A percentile compares a stretch with the other conserved stretches of the same genome.
These are phyloP conservation scores for Dioctria linearis DNA, from an alignment of 2,888 invertebrate genomes.

Conservation along the genomic window DNA sequence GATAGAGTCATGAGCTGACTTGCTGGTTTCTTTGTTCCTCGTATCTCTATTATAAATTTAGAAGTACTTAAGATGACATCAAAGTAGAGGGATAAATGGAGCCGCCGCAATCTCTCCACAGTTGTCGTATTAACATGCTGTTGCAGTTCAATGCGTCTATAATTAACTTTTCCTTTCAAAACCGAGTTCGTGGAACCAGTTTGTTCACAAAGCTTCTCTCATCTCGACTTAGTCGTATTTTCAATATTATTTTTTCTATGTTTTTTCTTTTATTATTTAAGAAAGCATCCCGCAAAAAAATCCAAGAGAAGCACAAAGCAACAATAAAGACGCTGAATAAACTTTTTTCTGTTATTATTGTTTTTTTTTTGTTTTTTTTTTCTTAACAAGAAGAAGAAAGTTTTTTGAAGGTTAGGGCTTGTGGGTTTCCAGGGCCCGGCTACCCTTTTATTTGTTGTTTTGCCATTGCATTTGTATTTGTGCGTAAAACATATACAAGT, in stretches of 20 bases:
- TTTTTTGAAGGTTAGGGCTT: conserved; percentile 5
- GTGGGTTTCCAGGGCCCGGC: not conserved
- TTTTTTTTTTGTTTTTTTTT: no score
- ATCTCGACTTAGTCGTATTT: not conserved
- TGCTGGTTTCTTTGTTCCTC: conserved; percentile 8
- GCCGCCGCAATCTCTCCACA: not conserved
- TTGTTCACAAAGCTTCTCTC: conserved; percentile 16
- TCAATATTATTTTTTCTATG: not conserved
- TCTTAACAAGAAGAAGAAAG: not conserved
- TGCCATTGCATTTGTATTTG: not conserved
- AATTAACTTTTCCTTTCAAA: conserved; percentile 46
- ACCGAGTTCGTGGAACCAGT: conserved; percentile 42
- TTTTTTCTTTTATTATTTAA: conserved; percentile 19
- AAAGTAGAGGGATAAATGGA: conserved; percentile 12
- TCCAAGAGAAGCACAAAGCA: not conserved
- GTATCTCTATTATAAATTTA: conserved; percentile 15
- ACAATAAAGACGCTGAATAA: conserved; percentile 8
- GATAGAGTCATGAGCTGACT: conserved; percentile 5
- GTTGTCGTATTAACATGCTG: not conserved
- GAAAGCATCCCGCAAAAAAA: conserved; percentile 19
- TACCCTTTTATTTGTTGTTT: conserved; percentile 10
- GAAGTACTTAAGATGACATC: conserved; percentile 13
- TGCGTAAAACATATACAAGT: not conserved
- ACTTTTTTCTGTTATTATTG: not conserved
- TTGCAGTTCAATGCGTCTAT: conserved; percentile 20